phyloP scores from a whole-genome alignment of 2,888 invertebrate species.

The Hoplodrina ambigua region DNA sequence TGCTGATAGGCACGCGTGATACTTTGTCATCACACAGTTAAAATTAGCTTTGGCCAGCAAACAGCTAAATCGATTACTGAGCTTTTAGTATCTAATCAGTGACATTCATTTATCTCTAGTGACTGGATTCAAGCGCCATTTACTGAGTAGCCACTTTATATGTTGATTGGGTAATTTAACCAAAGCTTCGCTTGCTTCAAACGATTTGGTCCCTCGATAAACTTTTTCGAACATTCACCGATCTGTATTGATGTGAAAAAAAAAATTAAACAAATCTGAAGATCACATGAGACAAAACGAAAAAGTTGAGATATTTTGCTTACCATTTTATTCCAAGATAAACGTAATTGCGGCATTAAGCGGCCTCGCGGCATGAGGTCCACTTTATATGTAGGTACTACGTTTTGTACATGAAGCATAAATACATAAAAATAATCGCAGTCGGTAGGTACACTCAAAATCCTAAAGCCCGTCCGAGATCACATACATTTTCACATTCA shows the following conservation, averaged over 20 bases:
- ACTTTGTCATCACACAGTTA: conserved; percentile 50
- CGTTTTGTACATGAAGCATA: neutral
- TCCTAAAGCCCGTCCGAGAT: neutral
- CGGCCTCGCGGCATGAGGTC: too few relatives aligned
- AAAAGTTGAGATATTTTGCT: neutral
- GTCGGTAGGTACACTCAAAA: conserved; percentile 9
- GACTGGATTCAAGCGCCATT: conserved; percentile 77
- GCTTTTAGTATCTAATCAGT: conserved; percentile 77
- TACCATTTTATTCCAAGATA: conserved; percentile 7
- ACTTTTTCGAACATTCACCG: conserved; percentile 57
- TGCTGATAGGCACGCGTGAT: conserved; percentile 50
- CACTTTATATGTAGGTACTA: neutral
- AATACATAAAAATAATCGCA: too few relatives aligned
- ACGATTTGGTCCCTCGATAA: conserved; percentile 73
- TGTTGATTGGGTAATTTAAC: conserved; percentile 84
- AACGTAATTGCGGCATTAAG: neutral
- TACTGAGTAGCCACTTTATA: conserved; percentile 81
- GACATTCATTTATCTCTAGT: conserved; percentile 80
- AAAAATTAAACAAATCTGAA: conserved; percentile 18
- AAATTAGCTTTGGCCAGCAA: conserved; percentile 66
- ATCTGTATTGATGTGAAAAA: conserved; percentile 27
- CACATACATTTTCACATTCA: conserved; percentile 9
- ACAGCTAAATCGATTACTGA: conserved; percentile 69
- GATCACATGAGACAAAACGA: neutral
- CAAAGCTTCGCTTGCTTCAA: conserved; percentile 74